Conservation (phyloP, 2,888 invertebrate species). For the Thumatha senex region DNA sequence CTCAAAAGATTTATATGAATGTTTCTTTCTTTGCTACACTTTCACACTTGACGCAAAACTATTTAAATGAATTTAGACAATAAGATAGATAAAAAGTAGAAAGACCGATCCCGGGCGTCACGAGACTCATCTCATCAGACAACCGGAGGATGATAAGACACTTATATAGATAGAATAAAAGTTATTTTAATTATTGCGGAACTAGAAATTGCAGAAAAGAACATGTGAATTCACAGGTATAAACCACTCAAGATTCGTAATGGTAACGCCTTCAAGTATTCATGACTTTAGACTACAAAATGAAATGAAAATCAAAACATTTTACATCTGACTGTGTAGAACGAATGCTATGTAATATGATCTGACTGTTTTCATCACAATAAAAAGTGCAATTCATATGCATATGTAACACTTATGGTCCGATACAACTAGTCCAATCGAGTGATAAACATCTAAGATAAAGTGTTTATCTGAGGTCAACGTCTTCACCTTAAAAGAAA, state of each 20-base stretch:
- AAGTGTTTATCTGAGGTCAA: constrained; percentile 11
- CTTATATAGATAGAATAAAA: too few relatives aligned
- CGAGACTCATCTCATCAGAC: too few relatives aligned
- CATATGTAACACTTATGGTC: constrained; percentile 7
- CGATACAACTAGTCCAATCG: constrained; percentile 1
- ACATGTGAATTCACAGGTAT: too few relatives aligned
- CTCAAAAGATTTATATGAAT: too few relatives aligned
- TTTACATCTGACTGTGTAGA: not conserved
- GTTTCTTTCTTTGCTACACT: too few relatives aligned
- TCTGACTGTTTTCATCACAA: constrained; percentile 3
- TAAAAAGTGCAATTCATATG: constrained; percentile 9
- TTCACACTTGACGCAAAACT: too few relatives aligned
- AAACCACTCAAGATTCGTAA: too few relatives aligned
- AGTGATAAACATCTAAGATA: constrained; percentile 1
- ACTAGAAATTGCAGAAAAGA: too few relatives aligned
- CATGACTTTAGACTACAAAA: not conserved
- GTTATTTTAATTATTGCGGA: too few relatives aligned
- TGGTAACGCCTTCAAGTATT: not conserved
- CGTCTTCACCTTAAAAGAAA: constrained; percentile 4
- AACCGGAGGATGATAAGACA: too few relatives aligned
- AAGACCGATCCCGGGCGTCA: too few relatives aligned
- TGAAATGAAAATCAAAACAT: constrained; percentile 1
- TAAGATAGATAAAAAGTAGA: too few relatives aligned
- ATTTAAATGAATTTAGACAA: not conserved
- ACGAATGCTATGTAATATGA: constrained; percentile 8